These are phyloP conservation scores for Tachina lurida DNA, from an alignment of 2,888 invertebrate genomes.

Conservation along the genomic window DNA sequence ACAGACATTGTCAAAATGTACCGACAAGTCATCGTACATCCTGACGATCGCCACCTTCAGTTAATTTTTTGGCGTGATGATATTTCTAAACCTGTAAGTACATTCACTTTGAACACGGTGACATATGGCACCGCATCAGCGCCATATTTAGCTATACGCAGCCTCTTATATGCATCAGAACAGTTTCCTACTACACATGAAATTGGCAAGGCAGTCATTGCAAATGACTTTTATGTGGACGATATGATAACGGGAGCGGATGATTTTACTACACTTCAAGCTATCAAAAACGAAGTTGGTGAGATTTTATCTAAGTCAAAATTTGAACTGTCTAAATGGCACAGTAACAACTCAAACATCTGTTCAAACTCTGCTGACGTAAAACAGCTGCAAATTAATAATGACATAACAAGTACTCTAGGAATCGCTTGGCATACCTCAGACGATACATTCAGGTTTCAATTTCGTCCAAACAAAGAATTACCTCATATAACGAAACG, in stretches of 20 bases:
- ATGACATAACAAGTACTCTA: background rate
- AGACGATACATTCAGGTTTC: background rate
- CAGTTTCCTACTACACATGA: background rate
- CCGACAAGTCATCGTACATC: too few species aligned
- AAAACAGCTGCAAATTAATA: background rate
- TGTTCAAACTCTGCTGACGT: background rate
- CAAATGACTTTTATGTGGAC: conserved; percentile 11
- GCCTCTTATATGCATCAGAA: background rate
- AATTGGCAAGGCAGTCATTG: conserved; percentile 11
- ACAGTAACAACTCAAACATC: background rate
- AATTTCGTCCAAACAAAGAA: background rate
- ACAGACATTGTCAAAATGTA: too few species aligned
- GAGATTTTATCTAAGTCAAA: background rate
- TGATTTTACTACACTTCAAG: conserved; percentile 15
- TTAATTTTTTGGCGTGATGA: too few species aligned
- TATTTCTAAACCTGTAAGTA: too few species aligned
- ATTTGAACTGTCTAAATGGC: background rate
- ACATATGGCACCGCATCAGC: conserved; percentile 25
- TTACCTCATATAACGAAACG: background rate
- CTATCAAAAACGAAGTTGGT: conserved; percentile 42
- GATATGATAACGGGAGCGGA: conserved; percentile 51
- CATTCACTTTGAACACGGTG: too few species aligned
- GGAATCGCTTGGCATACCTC: background rate
- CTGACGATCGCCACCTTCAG: too few species aligned
- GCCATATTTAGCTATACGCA: background rate